These are phyloP conservation scores for Galleria mellonella DNA, from an alignment of 1,140 invertebrate species.

Conservation along the genomic window DNA sequence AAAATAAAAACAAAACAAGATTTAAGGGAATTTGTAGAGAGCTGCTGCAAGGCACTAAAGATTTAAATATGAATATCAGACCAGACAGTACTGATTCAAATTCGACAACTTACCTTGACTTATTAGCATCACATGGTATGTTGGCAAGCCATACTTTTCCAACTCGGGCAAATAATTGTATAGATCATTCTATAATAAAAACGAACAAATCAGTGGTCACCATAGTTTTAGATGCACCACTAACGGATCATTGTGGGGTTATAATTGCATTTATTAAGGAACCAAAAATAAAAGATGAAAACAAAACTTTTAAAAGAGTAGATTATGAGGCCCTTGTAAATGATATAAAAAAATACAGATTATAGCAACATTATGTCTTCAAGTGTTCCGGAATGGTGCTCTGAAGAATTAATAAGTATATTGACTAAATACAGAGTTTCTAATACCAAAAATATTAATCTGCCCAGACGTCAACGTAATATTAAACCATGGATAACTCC, in stretches of 20 bases:
- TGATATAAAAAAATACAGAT: background rate
- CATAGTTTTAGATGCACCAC: background rate
- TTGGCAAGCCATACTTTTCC: background rate
- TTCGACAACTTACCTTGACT: background rate
- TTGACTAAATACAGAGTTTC: background rate
- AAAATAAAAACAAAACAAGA: constrained; percentile 6
- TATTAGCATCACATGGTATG: background rate
- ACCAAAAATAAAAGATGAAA: background rate
- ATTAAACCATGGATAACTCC: background rate
- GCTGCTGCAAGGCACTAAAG: background rate
- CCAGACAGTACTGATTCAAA: background rate
- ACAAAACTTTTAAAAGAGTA: background rate
- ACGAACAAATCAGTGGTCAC: background rate
- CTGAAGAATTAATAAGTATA: background rate
- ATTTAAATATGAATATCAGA: constrained; percentile 5
- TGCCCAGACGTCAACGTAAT: background rate
- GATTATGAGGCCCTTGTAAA: background rate
- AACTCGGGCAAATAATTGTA: background rate
- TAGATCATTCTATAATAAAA: constrained; percentile 5
- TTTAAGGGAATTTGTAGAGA: background rate
- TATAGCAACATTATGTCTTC: background rate
- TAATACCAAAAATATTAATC: background rate
- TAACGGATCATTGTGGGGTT: background rate
- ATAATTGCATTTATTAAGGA: background rate
- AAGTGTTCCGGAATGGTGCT: background rate